These are phyloP conservation scores for Hecatera dysodea DNA, from an alignment of 2,888 invertebrate genomes.

Conservation along the genomic window DNA sequence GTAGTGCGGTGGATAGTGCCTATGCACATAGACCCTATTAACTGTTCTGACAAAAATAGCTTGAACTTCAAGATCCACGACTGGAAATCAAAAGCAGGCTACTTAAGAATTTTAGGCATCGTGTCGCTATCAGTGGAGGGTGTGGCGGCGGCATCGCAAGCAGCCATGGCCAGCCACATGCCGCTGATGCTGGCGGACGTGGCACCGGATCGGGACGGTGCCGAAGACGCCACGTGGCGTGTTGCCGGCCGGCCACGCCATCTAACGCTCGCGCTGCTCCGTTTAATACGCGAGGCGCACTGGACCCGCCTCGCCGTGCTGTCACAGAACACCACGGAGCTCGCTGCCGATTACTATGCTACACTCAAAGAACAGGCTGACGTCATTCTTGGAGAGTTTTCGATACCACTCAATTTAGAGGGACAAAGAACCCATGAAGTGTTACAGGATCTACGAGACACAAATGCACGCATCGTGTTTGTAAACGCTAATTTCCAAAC, in stretches of 20 bases:
- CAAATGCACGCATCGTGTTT: constrained; percentile 94
- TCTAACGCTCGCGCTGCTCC: constrained; percentile 26
- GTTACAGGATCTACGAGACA: constrained; percentile 50
- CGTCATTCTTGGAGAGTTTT: constrained; percentile 2
- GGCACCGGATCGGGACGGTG: constrained; percentile 22
- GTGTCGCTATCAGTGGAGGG: constrained; percentile 36
- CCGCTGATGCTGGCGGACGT: constrained; percentile 61
- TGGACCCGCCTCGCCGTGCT: constrained; percentile 52
- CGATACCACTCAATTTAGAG: background rate
- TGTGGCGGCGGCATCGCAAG: constrained; percentile 28
- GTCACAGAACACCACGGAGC: background rate
- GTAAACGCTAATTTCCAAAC: constrained; percentile 93
- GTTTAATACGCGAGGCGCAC: constrained; percentile 9
- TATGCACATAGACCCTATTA: background rate
- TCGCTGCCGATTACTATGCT: constrained; percentile 16
- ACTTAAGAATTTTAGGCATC: constrained; percentile 24
- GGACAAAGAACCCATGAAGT: background rate
- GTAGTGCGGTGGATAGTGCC: background rate
- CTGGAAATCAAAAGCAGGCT: background rate
- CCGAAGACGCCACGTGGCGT: constrained; percentile 24
- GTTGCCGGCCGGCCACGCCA: constrained; percentile 51
- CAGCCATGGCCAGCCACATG: constrained; percentile 25
- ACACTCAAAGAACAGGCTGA: background rate
- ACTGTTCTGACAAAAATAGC: constrained; percentile 23
- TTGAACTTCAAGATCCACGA: background rate